phyloP scores from a whole-genome alignment of 2,113 vertebrate genomes.

The Dromas ardeola region DNA sequence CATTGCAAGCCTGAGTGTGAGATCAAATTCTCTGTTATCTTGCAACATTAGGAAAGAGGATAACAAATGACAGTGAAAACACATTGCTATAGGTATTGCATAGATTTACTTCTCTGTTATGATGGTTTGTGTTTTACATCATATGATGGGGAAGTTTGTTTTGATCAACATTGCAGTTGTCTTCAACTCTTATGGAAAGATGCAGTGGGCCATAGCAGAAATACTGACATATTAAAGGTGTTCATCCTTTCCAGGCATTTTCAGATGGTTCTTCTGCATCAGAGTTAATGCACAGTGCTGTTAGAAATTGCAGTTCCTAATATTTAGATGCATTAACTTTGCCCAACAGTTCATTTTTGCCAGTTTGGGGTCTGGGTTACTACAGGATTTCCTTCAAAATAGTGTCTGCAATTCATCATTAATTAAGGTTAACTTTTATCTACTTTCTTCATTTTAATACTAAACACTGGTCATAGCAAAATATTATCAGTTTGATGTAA shows the following conservation, averaged over 20 bases:
- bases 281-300: not conserved
- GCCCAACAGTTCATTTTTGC: not conserved
- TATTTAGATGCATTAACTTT: not conserved
- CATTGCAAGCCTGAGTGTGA: not conserved
- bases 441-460: not conserved
- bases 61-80: not conserved
- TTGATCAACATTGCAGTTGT: not conserved
- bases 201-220: not conserved
- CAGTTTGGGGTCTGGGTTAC: not conserved
- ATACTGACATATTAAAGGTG: not conserved
- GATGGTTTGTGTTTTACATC: not conserved
- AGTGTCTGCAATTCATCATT: not conserved
- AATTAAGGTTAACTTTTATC: not conserved
- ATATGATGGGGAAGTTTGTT: not conserved
- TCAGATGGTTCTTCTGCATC: not conserved
- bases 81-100: not conserved
- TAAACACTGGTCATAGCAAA: not conserved
- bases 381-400: not conserved
- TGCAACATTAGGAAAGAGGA: not conserved
- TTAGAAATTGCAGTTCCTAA: not conserved
- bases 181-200: not conserved
- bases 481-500: not conserved
- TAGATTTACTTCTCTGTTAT: not conserved
- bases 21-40: not conserved
- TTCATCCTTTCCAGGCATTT: not conserved